These are phyloP conservation scores for Chondrosia reniformis DNA, from an alignment of 37 sponge, comb jelly and placozoan genomes.

Conservation along the genomic window DNA sequence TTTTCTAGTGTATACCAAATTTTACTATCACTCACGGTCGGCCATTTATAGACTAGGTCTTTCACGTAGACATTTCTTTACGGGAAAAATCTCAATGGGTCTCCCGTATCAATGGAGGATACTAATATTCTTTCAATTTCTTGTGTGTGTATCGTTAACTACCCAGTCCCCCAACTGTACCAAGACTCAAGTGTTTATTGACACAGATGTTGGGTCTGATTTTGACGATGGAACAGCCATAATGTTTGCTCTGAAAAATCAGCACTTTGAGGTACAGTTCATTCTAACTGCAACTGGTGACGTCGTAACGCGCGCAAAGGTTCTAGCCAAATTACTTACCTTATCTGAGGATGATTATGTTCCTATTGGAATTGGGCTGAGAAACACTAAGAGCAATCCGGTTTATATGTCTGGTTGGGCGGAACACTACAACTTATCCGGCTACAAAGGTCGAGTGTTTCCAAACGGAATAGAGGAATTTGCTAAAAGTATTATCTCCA, in stretches of 20 bases:
- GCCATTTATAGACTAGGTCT: too few relatives aligned
- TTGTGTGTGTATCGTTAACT: too few relatives aligned
- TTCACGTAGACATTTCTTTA: too few relatives aligned
- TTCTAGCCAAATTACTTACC: constrained; percentile 54
- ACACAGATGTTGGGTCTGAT: constrained; percentile 77
- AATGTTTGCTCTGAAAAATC: constrained; percentile 44
- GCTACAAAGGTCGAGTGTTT: constrained; percentile 58
- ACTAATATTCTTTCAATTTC: too few relatives aligned
- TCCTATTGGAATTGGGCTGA: constrained; percentile 70
- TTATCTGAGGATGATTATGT: constrained; percentile 47
- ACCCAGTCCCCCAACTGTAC: too few relatives aligned
- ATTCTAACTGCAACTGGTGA: constrained; percentile 63
- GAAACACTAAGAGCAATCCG: too few relatives aligned
- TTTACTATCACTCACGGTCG: too few relatives aligned
- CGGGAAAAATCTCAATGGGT: too few relatives aligned
- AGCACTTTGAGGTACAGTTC: constrained; percentile 54
- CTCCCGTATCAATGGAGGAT: too few relatives aligned
- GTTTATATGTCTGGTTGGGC: too few relatives aligned
- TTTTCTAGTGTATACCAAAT: too few relatives aligned
- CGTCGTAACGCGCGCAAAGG: constrained; percentile 57
- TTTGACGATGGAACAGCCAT: constrained; percentile 71
- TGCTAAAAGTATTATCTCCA: constrained; percentile 37
- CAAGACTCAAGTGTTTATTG: constrained; percentile 68
- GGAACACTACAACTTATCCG: too few relatives aligned
- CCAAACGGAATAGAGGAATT: constrained; percentile 58